These are phyloP conservation scores for Caenorhabditis imperialis DNA, from an alignment of 2,888 invertebrate genomes.

Conservation along the genomic window DNA sequence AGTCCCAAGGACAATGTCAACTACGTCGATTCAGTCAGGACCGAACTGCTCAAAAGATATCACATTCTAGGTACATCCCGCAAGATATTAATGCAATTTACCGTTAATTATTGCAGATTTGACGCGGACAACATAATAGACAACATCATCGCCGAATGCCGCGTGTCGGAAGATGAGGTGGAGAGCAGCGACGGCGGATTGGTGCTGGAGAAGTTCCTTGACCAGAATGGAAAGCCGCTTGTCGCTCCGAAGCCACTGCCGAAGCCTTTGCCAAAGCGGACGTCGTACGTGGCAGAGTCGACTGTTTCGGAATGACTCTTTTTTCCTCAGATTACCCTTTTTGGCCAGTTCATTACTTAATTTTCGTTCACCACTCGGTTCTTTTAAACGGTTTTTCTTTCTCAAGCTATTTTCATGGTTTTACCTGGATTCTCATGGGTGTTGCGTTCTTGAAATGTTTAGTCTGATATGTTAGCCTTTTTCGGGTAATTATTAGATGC, in stretches of 20 bases:
- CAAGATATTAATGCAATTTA: neutral
- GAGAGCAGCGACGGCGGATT: slow-evolving; percentile 22
- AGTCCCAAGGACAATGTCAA: slow-evolving; percentile 26
- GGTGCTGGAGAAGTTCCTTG: slow-evolving; percentile 42
- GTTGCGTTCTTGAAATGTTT: too few relatives aligned
- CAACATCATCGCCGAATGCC: slow-evolving; percentile 63
- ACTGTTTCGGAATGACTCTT: too few relatives aligned
- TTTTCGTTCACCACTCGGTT: too few relatives aligned
- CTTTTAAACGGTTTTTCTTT: too few relatives aligned
- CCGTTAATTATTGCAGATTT: slow-evolving; percentile 61
- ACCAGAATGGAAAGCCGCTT: slow-evolving; percentile 41
- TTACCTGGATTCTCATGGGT: too few relatives aligned
- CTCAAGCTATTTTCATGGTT: too few relatives aligned
- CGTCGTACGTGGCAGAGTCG: slow-evolving; percentile 26
- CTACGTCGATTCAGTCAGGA: slow-evolving; percentile 64
- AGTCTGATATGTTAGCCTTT: too few relatives aligned
- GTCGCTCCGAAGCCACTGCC: slow-evolving; percentile 19
- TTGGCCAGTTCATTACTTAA: too few relatives aligned
- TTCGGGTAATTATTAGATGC: too few relatives aligned
- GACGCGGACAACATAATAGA: slow-evolving; percentile 74
- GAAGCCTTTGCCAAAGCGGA: slow-evolving; percentile 22
- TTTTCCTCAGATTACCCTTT: neutral
- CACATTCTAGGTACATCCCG: slow-evolving; percentile 59
- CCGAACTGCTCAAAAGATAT: slow-evolving; percentile 62
- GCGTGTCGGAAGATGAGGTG: slow-evolving; percentile 49